These are phyloP conservation scores for Autographa gamma DNA, from an alignment of 2,888 invertebrate species.

Conservation along the genomic window DNA sequence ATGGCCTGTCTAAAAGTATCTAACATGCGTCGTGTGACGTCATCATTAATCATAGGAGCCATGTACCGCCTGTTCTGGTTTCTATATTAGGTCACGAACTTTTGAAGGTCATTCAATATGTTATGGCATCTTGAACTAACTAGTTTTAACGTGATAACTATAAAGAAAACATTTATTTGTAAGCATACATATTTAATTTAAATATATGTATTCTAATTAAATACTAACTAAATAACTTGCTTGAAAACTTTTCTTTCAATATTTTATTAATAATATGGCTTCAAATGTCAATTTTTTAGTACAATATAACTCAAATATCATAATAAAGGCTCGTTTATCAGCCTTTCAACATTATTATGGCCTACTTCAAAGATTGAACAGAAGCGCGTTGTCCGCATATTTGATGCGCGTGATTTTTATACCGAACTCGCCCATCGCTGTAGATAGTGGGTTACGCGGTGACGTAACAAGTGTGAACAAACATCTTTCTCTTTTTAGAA, in stretches of 20 bases:
- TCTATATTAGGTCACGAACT: not conserved
- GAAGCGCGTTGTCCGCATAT: not conserved
- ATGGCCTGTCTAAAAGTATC: not conserved
- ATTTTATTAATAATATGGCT: too few relatives aligned
- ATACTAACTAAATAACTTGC: too few relatives aligned
- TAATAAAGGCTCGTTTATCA: not conserved
- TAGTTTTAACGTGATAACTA: not conserved
- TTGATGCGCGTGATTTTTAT: constrained; percentile 9
- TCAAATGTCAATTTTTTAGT: too few relatives aligned
- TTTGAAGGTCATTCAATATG: not conserved
- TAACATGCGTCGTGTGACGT: not conserved
- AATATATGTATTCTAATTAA: too few relatives aligned
- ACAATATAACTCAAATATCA: not conserved
- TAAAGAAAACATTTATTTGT: too few relatives aligned
- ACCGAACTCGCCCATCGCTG: constrained; percentile 5
- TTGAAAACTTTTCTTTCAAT: too few relatives aligned
- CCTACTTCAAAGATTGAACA: not conserved
- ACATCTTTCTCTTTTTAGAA: constrained; percentile 52
- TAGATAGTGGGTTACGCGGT: constrained; percentile 11
- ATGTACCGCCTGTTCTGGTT: not conserved
- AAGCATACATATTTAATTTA: too few relatives aligned
- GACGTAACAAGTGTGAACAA: constrained; percentile 9
- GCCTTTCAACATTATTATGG: not conserved
- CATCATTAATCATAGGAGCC: constrained; percentile 5
- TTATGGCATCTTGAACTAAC: not conserved